phyloP scores from a whole-genome alignment of 2,113 vertebrate species.

The Phalacrocorax carbo region DNA sequence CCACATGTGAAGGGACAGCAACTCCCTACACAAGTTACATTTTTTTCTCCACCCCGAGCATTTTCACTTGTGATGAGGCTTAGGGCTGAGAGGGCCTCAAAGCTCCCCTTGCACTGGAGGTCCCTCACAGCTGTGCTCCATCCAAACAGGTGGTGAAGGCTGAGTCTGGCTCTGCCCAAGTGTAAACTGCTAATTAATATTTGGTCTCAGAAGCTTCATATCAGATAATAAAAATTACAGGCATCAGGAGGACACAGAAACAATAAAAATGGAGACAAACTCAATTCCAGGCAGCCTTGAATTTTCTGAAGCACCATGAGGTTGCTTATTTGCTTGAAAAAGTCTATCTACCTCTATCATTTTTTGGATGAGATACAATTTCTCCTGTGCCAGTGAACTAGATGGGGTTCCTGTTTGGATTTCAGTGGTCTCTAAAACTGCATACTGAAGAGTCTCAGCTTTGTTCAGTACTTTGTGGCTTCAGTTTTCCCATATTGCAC shows the following conservation, averaged over 20 bases:
- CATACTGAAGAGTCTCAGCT: not conserved
- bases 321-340: not conserved
- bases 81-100: not conserved
- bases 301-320: not conserved
- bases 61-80: not conserved
- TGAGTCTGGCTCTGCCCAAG: not conserved
- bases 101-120: not conserved
- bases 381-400: not conserved
- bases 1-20: not conserved
- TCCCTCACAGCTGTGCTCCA: conserved; percentile 17
- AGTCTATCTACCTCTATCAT: not conserved
- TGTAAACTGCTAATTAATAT: conserved; percentile 36
- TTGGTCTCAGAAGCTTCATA: not conserved
- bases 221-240: not conserved
- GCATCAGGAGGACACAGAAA: not conserved
- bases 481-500: not conserved
- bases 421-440: not conserved
- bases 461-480: not conserved
- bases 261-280: not conserved
- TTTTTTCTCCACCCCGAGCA: not conserved
- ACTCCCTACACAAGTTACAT: not conserved
- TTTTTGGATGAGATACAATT: not conserved
- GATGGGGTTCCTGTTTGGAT: not conserved
- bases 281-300: not conserved
- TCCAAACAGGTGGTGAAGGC: conserved; percentile 9